These are phyloP conservation scores for Drosophila paramelanica DNA, from an alignment of 2,888 invertebrate species.

Conservation along the genomic window DNA sequence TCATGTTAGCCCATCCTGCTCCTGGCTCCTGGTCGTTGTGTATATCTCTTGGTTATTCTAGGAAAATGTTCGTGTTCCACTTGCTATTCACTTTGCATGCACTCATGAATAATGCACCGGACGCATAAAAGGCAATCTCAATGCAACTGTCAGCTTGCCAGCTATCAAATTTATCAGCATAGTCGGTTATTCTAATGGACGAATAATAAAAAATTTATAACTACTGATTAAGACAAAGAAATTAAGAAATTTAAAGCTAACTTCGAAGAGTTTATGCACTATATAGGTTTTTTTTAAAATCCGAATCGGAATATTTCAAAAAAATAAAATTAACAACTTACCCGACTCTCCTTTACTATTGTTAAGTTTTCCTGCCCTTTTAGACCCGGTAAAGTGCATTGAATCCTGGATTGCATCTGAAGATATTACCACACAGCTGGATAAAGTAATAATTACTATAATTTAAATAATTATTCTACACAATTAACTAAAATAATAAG, in stretches of 20 bases:
- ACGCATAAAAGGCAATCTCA: slow-evolving; percentile 60
- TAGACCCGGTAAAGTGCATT: too few relatives aligned
- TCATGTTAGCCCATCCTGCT: slow-evolving; percentile 14
- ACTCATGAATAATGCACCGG: slow-evolving; percentile 80
- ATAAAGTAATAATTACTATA: too few relatives aligned
- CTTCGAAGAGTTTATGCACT: too few relatives aligned
- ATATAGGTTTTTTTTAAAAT: too few relatives aligned
- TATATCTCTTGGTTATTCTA: background rate
- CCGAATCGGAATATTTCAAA: too few relatives aligned
- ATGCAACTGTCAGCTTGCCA: slow-evolving; percentile 30
- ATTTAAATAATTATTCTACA: too few relatives aligned
- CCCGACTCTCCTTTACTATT: too few relatives aligned
- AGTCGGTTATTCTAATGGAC: slow-evolving; percentile 66
- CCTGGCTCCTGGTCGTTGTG: background rate
- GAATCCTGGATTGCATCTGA: too few relatives aligned
- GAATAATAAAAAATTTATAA: slow-evolving; percentile 61
- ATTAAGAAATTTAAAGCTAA: background rate
- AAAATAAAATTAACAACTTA: too few relatives aligned
- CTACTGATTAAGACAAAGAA: slow-evolving; percentile 11
- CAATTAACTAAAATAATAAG: too few relatives aligned
- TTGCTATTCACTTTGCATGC: slow-evolving; percentile 83
- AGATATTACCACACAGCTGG: too few relatives aligned
- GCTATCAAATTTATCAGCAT: slow-evolving; percentile 5
- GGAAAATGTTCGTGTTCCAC: slow-evolving; percentile 61
- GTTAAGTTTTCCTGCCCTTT: too few relatives aligned